Base-by-base conservation (phyloP, 1,140 invertebrate genomes). In the Zelostemma sp. region DNA sequence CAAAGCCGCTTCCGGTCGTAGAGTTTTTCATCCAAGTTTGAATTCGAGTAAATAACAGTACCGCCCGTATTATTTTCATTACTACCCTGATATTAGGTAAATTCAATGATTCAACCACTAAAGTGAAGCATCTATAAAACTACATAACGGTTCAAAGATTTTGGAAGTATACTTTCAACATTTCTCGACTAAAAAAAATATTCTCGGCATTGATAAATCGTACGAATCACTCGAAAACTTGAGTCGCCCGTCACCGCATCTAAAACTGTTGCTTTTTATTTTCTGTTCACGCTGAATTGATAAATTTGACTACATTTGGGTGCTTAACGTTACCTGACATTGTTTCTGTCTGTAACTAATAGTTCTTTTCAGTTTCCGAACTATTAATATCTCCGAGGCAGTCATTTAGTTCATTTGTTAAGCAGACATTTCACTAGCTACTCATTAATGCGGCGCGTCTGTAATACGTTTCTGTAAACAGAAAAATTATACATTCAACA, bases 1-100 rank as follows among this genome's bases (percentile, higher is more conserved):
- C 63, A 53, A 55, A 55, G 58, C 68, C 69, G 74, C 68, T 79
- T 79, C 75, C 75, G 75, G 75, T 76, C 74, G 77, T 77, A 76
- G 53, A 59, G 50, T 61, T 68, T 71, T 67, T 68, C 62, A 62
- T 70, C n/a, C n/a, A 50, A 65, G 62, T 71, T 71, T 66, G 63
- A 63, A 66, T 50, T 59, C 63, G 58, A 58, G 55, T 55, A 47
- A 66, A 66, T 59, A 66, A 66, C 59, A 49, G 65, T 49, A 63
- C 59, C 48, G 59, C 41, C 59, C 54, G 25, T 17, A 63, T 54
- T 69, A 74, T 74, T 73, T 73, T 74, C 73, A 53, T 71, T 47
- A 76, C 71, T 75, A 68, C 68, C 48, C 64, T 68, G 67, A 67
- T 69, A 79, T 79, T 73, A 77, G 72, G 75, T 69, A 70, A 77